Evolutionary conservation across 2,888 invertebrate species (phyloP), one percentile per base, ranked within the genome.

Genomic region (Drosophila anceps): DNA sequence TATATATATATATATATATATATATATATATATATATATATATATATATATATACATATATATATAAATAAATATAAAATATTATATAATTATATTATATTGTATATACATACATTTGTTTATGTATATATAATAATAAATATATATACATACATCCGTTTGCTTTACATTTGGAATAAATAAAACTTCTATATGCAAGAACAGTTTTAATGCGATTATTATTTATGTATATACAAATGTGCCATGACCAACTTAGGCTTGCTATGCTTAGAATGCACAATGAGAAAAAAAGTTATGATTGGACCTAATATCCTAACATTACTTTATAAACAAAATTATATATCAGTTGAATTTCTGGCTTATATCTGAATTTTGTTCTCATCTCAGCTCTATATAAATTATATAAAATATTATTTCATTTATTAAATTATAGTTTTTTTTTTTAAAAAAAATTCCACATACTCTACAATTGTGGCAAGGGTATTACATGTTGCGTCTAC

Each of bases 201-300:
- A 24, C 24, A 24, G 24, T 24, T 24, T 3, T 24, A 24, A 18
- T 18, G 41, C 41, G 10, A n/a, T n/a, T n/a, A n/a, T n/a, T n/a
- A n/a, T n/a, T n/a, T n/a, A n/a, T n/a, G n/a, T n/a, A n/a, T n/a
- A n/a, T n/a, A n/a, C n/a, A n/a, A n/a, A n/a, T 44, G 44, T 7
- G 44, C 44, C 53, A 24, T 53, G 53, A 37, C 53, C 53, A 15
- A 53, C 7, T 24, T 53, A 53, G 6, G 7, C 10, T 53, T 15
- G 15, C n/a, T 4, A 31, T 46, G 3, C 27, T n/a, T 8, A 3
- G 2, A 46, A 46, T 48, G 7, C 46, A n/a, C 5, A 7, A 1
- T 3, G 12, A 18, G 18, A 18, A 48, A 18, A 29, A 15, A 29
- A 18, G 0, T n/a, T n/a, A 0, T n/a, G 10, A 29, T 10, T 29